Base-by-base conservation (phyloP, 2,113 vertebrate genomes). In the Loxodonta africana region DNA sequence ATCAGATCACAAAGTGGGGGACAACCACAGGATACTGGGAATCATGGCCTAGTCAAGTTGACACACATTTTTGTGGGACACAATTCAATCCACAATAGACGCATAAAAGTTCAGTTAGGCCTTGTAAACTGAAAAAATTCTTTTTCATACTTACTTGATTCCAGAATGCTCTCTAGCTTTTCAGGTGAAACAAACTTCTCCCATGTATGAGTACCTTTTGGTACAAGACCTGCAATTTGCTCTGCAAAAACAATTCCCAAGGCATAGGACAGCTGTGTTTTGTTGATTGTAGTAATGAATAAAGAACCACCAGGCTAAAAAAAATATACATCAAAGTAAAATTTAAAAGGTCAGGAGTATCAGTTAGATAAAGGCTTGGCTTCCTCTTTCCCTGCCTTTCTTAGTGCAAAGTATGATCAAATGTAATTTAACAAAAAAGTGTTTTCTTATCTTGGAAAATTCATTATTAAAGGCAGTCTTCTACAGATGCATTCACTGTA, bases 231-330 rank as follows among this genome's bases (percentile, higher is more conserved):
- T 71, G 99, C 98, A 94, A 99, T 97, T 96, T 99, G 98, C 98
- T 99, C 99, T 63, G 99, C 98, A 84, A 99, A 98, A 33, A 99
- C 98, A 92, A 99, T 99, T 87, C 98, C 99, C 98, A 99, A 96
- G 33, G 97, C 90, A 37, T 99, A 99, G 11, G 99, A 99, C 90
- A 99, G 98, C 48, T 99, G 99, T 37, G 99, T 99, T 98, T 99
- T 99, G 98, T 99, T 99, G 95, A 99, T 98, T 90, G 99, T 99
- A 8, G 99, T 99, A 97, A 99, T 99, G 98, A 99, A 99, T 91
- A 99, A 98, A 62, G 99, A 99, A 74, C 99, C 99, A 85, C 98
- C 99, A 0, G 99, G 99, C 99, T 99, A 97, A 97, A 96, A 94
- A 57, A 65, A 51, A 62, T 1, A 76, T 30, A 5, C 15, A 88